Evolutionary conservation across 2,888 invertebrate genomes (phyloP), one percentile per base, ranked within the genome.

Genomic region (Torymus tubicola): DNA sequence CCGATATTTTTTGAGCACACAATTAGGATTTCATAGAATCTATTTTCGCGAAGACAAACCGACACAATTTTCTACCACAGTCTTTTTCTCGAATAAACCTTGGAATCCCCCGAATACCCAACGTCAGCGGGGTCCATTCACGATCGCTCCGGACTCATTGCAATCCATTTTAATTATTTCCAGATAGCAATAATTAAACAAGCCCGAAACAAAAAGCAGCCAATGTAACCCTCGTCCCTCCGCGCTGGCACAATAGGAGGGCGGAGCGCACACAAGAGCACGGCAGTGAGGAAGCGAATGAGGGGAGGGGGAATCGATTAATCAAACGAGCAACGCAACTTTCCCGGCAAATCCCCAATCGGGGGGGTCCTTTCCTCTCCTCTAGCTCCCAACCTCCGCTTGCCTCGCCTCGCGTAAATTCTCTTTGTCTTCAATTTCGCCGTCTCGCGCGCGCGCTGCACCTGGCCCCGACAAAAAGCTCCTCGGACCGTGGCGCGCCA

Each of bases 351-450:
- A 42, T 42, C 42, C 42, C 42, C 42, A 42, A 42, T 42, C 42
- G 42, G 5, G 42, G 42, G 42, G 42, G 42, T 42, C 8, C 42
- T 42, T 42, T 42, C 42, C 42, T 42, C 42, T 42, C 69, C 53
- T 12, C 57, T 31, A 42, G 21, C 2, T 10, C 2, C 12, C 21
- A 12, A 14, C 2, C 21, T 18, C 42, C 63, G 24, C 12, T 63
- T 24, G n/a, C 21, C 53, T 11, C 72, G 52, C 53, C 0, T 4
- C 69, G 18, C 65, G 74, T 52, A 72, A 73, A 81, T 69, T 64
- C 24, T 58, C 77, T 74, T 74, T 81, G 78, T 78, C 73, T 74
- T 69, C 65, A 13, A 69, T 73, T 67, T 63, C 63, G 61, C 10
- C 61, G 2, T 18, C 8, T 18, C 50, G 57, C 2, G 42, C 13